phyloP scores from a whole-genome alignment of 2,797 vertebrate genomes.

The Syndactyla subalaris region DNA sequence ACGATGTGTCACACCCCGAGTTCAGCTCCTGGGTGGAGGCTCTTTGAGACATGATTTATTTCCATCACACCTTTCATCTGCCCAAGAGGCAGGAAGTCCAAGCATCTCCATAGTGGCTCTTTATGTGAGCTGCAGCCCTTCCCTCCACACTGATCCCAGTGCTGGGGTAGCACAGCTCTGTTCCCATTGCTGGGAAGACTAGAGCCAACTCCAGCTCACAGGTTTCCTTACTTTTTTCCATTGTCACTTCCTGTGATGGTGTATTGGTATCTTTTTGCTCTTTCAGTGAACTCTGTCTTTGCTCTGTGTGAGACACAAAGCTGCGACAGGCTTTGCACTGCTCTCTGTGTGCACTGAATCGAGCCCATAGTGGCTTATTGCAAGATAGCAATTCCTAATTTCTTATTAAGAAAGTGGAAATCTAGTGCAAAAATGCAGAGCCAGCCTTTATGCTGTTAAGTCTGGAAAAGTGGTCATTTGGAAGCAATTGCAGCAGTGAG shows the following conservation, averaged over 20 bases:
- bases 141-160: not conserved
- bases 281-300: not conserved
- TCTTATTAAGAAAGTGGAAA: not conserved
- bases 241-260: not conserved
- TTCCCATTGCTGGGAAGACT: not conserved
- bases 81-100: not conserved
- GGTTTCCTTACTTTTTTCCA: not conserved
- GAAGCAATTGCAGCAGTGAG: conserved; percentile 10
- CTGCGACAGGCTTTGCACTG: not conserved
- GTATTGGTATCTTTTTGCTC: not conserved
- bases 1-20: not conserved
- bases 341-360: not conserved
- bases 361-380: not conserved
- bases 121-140: not conserved
- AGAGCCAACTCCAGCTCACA: not conserved
- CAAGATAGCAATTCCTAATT: not conserved
- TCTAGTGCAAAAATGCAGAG: conserved; percentile 7
- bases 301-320: not conserved
- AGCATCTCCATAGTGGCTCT: not conserved
- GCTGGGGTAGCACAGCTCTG: not conserved
- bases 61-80: conserved; percentile 26
- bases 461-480: conserved; percentile 44
- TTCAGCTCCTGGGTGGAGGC: conserved; percentile 21
- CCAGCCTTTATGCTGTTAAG: not conserved
- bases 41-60: conserved; percentile 16